Evolutionary conservation across 2,888 invertebrate genomes (phyloP).

Genomic region (Machimus atricapillus): DNA sequence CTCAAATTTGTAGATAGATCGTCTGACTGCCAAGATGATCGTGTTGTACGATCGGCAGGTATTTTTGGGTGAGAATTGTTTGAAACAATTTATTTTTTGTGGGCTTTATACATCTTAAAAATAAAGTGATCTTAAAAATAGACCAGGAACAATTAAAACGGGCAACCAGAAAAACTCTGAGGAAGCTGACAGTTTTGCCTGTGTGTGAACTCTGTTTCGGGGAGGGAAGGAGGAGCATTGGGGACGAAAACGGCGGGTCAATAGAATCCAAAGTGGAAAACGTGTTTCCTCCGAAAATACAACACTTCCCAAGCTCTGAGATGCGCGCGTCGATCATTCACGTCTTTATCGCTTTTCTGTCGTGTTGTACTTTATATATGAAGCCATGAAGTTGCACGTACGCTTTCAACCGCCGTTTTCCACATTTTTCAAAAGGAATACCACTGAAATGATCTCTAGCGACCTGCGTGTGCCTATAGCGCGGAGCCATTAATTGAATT

Average conservation of each 20-base stretch:
- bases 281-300: slow-evolving; percentile 32
- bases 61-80: not conserved
- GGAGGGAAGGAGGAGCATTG: not conserved
- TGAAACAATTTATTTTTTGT: slow-evolving; percentile 17
- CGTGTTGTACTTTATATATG: not conserved
- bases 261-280: slow-evolving; percentile 19
- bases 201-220: not conserved
- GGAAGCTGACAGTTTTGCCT: not conserved
- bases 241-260: slow-evolving; percentile 11
- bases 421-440: slow-evolving; percentile 15
- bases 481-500: not conserved
- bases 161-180: not conserved
- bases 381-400: not conserved
- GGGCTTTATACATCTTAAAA: slow-evolving; percentile 1
- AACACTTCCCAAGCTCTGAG: not conserved
- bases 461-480: not conserved
- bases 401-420: not conserved
- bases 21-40: not conserved
- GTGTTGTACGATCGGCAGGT: not conserved
- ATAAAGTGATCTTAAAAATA: slow-evolving; percentile 30
- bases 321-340: slow-evolving; percentile 11
- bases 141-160: slow-evolving; percentile 8
- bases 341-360: slow-evolving; percentile 14
- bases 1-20: not conserved
- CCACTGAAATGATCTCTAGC: not conserved